Percentiles rank a stretch among this genome's conserved stretches.
These are phyloP conservation scores for Brachymystax lenok DNA, from an alignment of 2,797 vertebrate species.

Conservation along the genomic window DNA sequence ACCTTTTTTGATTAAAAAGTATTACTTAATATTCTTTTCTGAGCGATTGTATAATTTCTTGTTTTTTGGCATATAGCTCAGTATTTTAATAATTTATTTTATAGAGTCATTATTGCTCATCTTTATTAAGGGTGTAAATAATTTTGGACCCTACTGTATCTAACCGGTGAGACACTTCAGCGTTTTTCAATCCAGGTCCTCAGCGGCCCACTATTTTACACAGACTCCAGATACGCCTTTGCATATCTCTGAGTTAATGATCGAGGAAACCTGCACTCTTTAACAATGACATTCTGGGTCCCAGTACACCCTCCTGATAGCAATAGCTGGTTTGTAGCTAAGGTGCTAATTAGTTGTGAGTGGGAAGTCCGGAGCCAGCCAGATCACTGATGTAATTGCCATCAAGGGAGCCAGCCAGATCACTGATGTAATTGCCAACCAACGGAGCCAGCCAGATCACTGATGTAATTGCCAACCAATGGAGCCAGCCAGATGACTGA, in stretches of 20 bases:
- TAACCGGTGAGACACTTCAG: neutral
- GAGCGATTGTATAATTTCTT: too few species aligned
- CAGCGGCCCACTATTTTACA: neutral
- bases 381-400: constrained; percentile 30
- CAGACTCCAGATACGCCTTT: neutral
- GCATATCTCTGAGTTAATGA: constrained; percentile 15
- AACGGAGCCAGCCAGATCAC: too few species aligned
- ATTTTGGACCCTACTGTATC: too few species aligned
- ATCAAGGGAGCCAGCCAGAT: neutral
- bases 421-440: constrained; percentile 38
- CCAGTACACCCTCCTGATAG: constrained; percentile 45
- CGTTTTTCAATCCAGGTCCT: neutral
- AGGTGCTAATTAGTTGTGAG: constrained; percentile 47
- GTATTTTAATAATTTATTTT: too few species aligned
- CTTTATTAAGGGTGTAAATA: too few species aligned
- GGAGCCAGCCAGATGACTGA: too few species aligned
- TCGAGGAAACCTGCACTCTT: constrained; percentile 42
- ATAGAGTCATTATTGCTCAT: too few species aligned
- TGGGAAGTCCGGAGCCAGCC: constrained; percentile 2
- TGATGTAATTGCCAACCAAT: too few species aligned
- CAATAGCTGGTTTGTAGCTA: constrained; percentile 50
- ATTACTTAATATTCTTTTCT: too few species aligned
- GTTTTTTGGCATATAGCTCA: too few species aligned
- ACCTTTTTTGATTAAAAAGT: too few species aligned
- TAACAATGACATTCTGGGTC: constrained; percentile 44